Conservation (phyloP, 2,888 invertebrate species). For the Pollenia labialis region DNA sequence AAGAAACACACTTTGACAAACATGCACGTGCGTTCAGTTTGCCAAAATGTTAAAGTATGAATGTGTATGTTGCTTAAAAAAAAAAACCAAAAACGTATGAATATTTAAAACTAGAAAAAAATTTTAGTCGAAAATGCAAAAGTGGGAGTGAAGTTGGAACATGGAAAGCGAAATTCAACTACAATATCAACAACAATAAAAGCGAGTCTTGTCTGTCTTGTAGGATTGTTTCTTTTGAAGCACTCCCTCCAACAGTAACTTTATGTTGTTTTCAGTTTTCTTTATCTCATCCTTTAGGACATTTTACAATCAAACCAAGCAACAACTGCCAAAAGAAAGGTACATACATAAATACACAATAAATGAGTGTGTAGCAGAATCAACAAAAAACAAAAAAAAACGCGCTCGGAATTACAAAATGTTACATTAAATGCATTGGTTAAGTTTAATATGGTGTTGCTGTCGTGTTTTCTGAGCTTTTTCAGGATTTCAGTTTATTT, state of each 20-base stretch:
- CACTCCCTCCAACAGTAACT: not conserved
- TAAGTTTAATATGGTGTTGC: conserved; percentile 13
- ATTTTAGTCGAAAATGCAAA: conserved; percentile 1
- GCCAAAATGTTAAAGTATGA: conserved; percentile 21
- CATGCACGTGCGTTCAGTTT: conserved; percentile 25
- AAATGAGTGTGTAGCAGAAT: conserved; percentile 41
- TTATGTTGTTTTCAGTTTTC: not conserved
- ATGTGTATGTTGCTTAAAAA: conserved; percentile 4
- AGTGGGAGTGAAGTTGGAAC: not conserved
- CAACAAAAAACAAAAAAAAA: conserved; percentile 38
- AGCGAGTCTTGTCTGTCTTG: conserved; percentile 45
- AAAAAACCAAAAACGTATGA: conserved; percentile 45
- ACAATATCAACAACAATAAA: conserved; percentile 25
- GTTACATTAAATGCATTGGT: conserved; percentile 67
- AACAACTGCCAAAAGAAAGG: not conserved
- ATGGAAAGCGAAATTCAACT: conserved; percentile 20
- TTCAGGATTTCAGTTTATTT: conserved; percentile 33
- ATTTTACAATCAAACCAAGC: conserved; percentile 13
- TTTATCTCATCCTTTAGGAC: conserved; percentile 42
- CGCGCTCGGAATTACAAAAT: conserved; percentile 70
- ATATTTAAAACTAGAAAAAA: conserved; percentile 42
- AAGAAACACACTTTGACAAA: conserved; percentile 5
- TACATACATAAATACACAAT: conserved; percentile 22
- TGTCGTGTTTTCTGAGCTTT: not conserved
- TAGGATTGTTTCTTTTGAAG: conserved; percentile 19